These are phyloP conservation scores for Rhagoletis zephyria DNA, from an alignment of 1,140 invertebrate species.

Conservation along the genomic window DNA sequence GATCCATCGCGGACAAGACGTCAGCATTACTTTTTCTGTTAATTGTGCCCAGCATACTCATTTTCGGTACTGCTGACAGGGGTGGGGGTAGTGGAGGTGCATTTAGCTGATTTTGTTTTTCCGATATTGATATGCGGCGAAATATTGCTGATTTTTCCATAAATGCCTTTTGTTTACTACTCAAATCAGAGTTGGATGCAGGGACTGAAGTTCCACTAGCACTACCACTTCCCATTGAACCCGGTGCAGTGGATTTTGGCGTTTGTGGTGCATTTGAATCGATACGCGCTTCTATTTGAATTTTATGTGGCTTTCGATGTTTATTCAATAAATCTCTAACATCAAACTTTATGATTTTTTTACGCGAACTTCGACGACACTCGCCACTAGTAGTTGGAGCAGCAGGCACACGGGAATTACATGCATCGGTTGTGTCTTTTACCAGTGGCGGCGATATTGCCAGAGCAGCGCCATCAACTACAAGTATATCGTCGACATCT, in stretches of 20 bases:
- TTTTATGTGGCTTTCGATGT: constrained; percentile 65
- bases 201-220: not conserved
- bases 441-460: not conserved
- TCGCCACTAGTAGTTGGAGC: constrained; percentile 56
- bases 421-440: not conserved
- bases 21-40: constrained; percentile 41
- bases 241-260: not conserved
- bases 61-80: constrained; percentile 32
- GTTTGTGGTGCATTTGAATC: constrained; percentile 63
- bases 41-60: constrained; percentile 4
- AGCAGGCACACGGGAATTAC: not conserved
- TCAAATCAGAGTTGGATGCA: constrained; percentile 2
- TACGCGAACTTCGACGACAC: constrained; percentile 67
- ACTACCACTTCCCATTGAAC: not conserved
- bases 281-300: constrained; percentile 68
- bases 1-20: not conserved
- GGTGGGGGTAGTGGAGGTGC: constrained; percentile 52
- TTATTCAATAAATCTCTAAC: constrained; percentile 67
- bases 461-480: not conserved
- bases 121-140: constrained; percentile 60
- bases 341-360: constrained; percentile 70
- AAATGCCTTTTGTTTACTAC: constrained; percentile 58
- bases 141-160: constrained; percentile 59
- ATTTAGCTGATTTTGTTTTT: constrained; percentile 52
- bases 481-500: not conserved